A percentile compares a stretch with the other conserved stretches of the same genome.
These are phyloP conservation scores for Alectoris magna DNA, from an alignment of 2,797 vertebrate genomes.

Conservation along the genomic window DNA sequence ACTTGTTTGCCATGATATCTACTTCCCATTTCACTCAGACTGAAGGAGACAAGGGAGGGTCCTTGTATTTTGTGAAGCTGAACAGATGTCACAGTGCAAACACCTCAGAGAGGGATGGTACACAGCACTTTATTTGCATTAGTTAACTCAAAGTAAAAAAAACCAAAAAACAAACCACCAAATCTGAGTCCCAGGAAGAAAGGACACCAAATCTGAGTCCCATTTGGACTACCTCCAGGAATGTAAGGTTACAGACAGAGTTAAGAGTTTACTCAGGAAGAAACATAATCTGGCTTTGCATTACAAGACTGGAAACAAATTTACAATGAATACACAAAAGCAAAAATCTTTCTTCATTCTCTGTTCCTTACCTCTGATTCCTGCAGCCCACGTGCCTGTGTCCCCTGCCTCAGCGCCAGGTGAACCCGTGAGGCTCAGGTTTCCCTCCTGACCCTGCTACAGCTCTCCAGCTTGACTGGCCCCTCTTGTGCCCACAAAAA, in stretches of 20 bases:
- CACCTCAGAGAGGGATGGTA: neutral
- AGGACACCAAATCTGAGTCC: fast-evolving
- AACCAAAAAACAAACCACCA: fast-evolving
- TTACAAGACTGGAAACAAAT: neutral
- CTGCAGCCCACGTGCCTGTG: fast-evolving
- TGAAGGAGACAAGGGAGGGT: neutral
- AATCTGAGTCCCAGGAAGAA: neutral
- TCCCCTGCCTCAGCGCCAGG: neutral
- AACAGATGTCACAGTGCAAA: constrained; percentile 1
- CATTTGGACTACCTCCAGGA: constrained; percentile 4
- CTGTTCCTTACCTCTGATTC: neutral
- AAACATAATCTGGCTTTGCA: neutral
- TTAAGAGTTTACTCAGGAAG: neutral
- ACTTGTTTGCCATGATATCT: neutral
- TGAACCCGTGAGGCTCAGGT: neutral
- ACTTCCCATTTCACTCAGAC: neutral
- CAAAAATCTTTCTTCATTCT: neutral
- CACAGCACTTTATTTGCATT: neutral
- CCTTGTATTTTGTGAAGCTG: neutral
- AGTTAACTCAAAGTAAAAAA: neutral
- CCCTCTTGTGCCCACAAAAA: neutral
- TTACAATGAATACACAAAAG: neutral
- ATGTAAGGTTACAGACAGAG: neutral
- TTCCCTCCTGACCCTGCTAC: neutral
- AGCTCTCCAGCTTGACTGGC: neutral